Conservation (phyloP, 2,888 invertebrate species). For the Odontomyia ornata region DNA sequence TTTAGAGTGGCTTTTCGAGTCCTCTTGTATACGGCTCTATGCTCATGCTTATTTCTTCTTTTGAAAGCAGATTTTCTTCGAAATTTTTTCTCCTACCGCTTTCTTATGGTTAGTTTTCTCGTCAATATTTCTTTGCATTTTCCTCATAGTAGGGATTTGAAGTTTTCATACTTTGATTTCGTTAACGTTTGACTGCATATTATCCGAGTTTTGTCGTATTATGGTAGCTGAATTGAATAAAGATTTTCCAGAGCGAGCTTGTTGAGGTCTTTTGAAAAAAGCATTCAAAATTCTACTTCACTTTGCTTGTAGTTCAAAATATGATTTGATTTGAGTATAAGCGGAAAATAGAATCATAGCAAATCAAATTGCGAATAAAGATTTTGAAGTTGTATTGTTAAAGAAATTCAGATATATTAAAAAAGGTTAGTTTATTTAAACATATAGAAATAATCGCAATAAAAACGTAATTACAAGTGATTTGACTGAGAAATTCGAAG, state of each 20-base stretch:
- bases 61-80: background rate
- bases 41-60: too few relatives aligned
- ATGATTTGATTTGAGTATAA: constrained; percentile 5
- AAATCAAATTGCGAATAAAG: constrained; percentile 1
- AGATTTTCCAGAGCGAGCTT: too few relatives aligned
- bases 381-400: background rate
- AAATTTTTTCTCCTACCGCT: background rate
- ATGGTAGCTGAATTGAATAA: too few relatives aligned
- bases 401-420: background rate
- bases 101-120: background rate
- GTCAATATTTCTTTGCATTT: background rate
- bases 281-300: too few relatives aligned
- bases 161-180: background rate
- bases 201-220: constrained; percentile 25
- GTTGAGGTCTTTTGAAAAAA: too few relatives aligned
- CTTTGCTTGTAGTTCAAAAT: background rate
- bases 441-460: too few relatives aligned
- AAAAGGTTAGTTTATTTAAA: too few relatives aligned
- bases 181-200: constrained; percentile 31
- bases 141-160: background rate
- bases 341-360: background rate
- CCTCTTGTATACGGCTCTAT: too few relatives aligned
- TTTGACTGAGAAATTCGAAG: too few relatives aligned
- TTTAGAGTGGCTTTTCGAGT: too few relatives aligned
- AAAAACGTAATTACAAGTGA: too few relatives aligned